Percentiles rank a stretch among this genome's conserved stretches.
Conservation (phyloP, 2,797 vertebrate species). For the Anabas testudineus region DNA sequence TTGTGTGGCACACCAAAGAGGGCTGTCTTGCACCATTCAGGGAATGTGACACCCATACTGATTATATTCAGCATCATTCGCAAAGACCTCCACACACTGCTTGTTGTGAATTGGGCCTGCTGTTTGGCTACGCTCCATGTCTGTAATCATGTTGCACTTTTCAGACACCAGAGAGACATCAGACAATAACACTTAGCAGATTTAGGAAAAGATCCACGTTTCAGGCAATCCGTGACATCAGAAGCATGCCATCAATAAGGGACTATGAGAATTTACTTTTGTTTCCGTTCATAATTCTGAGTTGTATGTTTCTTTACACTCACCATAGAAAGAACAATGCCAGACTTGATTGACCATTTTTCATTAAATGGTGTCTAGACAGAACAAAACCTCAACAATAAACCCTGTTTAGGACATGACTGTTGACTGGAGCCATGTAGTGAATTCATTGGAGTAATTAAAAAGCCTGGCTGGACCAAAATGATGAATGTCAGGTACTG, state of each 20-base stretch:
- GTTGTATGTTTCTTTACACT: constrained; percentile 13
- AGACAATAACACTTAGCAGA: constrained; percentile 20
- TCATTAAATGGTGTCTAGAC: constrained; percentile 42
- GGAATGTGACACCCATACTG: constrained; percentile 51
- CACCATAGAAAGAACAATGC: constrained; percentile 21
- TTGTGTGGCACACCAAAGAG: constrained; percentile 18
- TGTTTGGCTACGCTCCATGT: constrained; percentile 26
- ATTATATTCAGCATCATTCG: constrained; percentile 45
- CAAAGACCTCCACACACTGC: constrained; percentile 2
- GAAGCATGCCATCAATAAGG: constrained; percentile 2
- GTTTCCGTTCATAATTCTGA: constrained; percentile 2
- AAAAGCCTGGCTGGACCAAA: constrained; percentile 71
- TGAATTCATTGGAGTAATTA: constrained; percentile 82
- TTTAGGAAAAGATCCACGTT: constrained; percentile 20
- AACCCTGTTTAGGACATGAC: constrained; percentile 57
- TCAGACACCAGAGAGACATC: constrained; percentile 26
- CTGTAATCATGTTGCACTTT: constrained; percentile 32
- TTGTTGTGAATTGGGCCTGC: constrained; percentile 16
- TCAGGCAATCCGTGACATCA: constrained; percentile 21
- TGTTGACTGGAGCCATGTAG: constrained; percentile 53
- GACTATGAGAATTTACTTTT: neutral
- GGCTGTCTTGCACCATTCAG: constrained; percentile 48
- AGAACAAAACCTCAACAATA: constrained; percentile 58
- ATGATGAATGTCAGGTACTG: constrained; percentile 82
- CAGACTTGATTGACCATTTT: constrained; percentile 23